Conservation (phyloP, 2,113 vertebrate genomes). For the Poecile atricapillus region DNA sequence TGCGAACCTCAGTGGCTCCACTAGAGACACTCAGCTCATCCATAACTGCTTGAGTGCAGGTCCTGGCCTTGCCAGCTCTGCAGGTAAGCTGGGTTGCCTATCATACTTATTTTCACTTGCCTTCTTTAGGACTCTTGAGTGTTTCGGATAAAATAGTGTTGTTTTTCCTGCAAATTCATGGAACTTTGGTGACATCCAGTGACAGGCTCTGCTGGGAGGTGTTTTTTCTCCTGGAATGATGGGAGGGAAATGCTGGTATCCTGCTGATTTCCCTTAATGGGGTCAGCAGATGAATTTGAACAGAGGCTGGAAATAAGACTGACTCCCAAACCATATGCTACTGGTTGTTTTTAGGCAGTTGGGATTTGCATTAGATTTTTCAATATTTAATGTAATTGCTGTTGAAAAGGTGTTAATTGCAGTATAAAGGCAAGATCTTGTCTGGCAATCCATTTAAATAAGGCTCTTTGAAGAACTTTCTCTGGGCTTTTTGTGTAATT, state of each 20-base stretch:
- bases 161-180: slow-evolving; percentile 24
- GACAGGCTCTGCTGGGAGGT: slow-evolving; percentile 23
- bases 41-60: background rate
- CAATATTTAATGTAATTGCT: background rate
- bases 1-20: background rate
- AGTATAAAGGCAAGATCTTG: background rate
- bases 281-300: background rate
- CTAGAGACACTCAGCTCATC: background rate
- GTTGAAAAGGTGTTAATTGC: background rate
- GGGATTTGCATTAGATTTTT: background rate
- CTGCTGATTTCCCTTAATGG: background rate
- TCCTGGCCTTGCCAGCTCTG: background rate
- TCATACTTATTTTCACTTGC: background rate
- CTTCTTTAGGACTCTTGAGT: background rate
- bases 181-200: slow-evolving; percentile 56
- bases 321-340: background rate
- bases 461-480: background rate
- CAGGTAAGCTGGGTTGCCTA: background rate
- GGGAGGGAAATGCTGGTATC: background rate
- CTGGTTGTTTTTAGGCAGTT: background rate
- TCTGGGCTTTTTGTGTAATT: background rate
- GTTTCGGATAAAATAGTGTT: slow-evolving; percentile 33
- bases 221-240: background rate
- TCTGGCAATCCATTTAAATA: background rate
- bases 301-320: background rate